Conservation (phyloP, 2,888 invertebrate genomes). For the Theodoxus fluviatilis region DNA sequence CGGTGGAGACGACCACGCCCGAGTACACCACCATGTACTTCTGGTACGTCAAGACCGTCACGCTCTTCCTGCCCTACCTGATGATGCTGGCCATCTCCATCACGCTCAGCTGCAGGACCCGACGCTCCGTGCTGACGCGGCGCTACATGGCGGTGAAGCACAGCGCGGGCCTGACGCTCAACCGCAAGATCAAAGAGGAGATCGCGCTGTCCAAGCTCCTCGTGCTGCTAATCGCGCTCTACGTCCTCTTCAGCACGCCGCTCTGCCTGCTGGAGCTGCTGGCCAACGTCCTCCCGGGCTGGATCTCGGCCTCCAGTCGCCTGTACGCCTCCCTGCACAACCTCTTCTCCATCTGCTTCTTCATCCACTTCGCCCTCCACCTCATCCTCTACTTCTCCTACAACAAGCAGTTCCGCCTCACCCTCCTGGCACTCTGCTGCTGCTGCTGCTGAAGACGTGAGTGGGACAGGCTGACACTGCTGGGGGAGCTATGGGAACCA, state of each 20-base stretch:
- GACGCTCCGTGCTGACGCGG: conserved; percentile 42
- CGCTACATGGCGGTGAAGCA: conserved; percentile 48
- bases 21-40: conserved; percentile 59
- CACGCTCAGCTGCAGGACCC: conserved; percentile 45
- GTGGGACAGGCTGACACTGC: too few relatives aligned
- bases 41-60: conserved; percentile 59
- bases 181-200: conserved; percentile 53
- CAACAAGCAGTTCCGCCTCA: conserved; percentile 55
- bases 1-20: conserved; percentile 44
- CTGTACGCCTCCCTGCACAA: conserved; percentile 48
- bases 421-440: conserved; percentile 53
- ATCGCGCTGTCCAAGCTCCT: conserved; percentile 51
- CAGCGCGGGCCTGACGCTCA: conserved; percentile 47
- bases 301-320: conserved; percentile 40
- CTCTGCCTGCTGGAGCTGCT: conserved; percentile 49
- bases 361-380: conserved; percentile 54
- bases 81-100: conserved; percentile 49
- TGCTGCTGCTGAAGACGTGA: conserved; percentile 50
- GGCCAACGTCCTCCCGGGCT: conserved; percentile 39
- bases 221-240: conserved; percentile 49
- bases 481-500: too few relatives aligned
- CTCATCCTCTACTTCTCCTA: conserved; percentile 60
- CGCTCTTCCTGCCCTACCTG: conserved; percentile 55
- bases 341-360: conserved; percentile 55
- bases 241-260: conserved; percentile 56